Conservation (phyloP, 1,140 invertebrate genomes). For the Hyposmocoma kahamanoa region DNA sequence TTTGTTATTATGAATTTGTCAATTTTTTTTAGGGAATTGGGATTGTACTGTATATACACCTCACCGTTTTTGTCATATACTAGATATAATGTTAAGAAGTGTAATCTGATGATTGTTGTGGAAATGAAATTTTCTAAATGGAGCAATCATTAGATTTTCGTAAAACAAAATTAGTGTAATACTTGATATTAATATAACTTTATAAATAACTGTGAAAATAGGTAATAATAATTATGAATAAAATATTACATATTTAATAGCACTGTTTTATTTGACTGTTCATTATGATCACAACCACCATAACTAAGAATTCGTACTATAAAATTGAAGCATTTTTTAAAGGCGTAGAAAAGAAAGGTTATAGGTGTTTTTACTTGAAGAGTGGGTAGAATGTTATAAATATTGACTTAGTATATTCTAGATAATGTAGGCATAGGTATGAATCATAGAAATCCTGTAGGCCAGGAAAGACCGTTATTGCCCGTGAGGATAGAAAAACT, state of each 20-base stretch:
- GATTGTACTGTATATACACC: conserved; percentile 69
- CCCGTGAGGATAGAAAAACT: no score
- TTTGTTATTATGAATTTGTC: conserved; percentile 73
- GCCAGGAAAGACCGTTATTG: no score
- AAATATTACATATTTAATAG: conserved; percentile 73
- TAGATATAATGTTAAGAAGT: conserved; percentile 53
- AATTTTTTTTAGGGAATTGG: conserved; percentile 75
- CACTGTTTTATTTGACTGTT: conserved; percentile 47
- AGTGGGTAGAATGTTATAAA: no score
- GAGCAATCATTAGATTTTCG: conserved; percentile 73
- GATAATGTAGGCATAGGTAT: no score
- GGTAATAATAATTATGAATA: conserved; percentile 74
- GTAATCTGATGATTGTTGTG: conserved; percentile 69
- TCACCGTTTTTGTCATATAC: conserved; percentile 67
- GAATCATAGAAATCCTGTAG: no score
- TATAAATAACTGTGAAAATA: conserved; percentile 76
- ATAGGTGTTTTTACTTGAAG: no score
- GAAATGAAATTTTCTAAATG: conserved; percentile 73
- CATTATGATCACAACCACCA: no score
- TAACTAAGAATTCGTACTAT: no score
- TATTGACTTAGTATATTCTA: no score
- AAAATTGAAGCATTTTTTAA: no score
- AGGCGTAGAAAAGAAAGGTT: no score
- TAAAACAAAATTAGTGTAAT: conserved; percentile 72
- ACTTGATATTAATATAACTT: conserved; percentile 76